Conservation (phyloP, 2,113 vertebrate genomes). For the Suricata suricatta region DNA sequence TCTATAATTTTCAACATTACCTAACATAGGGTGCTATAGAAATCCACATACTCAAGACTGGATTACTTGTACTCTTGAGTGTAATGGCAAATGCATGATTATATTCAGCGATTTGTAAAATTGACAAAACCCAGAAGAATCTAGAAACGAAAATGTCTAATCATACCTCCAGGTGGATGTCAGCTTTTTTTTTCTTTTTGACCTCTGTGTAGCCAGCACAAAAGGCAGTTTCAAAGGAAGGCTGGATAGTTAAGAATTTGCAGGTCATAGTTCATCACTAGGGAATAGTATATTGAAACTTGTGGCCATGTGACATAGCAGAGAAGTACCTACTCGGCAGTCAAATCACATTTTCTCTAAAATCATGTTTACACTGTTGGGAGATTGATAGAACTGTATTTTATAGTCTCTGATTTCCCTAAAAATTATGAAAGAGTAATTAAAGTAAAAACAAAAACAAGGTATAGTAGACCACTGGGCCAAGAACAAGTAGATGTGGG, state of each 20-base stretch:
- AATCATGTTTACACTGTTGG: not conserved
- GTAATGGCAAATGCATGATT: not conserved
- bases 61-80: not conserved
- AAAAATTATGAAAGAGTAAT: not conserved
- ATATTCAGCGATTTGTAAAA: not conserved
- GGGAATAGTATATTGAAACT: not conserved
- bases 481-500: not conserved
- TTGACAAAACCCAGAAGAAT: not conserved
- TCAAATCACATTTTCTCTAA: not conserved
- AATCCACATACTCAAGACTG: not conserved
- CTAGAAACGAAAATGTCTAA: not conserved
- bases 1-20: constrained; percentile 14
- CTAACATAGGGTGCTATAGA: not conserved
- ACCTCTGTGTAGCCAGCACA: not conserved
- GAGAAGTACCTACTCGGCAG: not conserved
- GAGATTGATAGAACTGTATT: not conserved
- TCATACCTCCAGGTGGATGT: not conserved
- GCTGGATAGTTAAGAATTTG: not conserved
- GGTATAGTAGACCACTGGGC: not conserved
- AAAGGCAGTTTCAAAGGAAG: not conserved
- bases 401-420: not conserved
- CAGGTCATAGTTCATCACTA: not conserved
- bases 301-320: not conserved
- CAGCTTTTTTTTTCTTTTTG: not conserved
- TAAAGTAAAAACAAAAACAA: not conserved